phyloP scores from a whole-genome alignment of 2,797 vertebrate genomes.

The Danio aesculapii region DNA sequence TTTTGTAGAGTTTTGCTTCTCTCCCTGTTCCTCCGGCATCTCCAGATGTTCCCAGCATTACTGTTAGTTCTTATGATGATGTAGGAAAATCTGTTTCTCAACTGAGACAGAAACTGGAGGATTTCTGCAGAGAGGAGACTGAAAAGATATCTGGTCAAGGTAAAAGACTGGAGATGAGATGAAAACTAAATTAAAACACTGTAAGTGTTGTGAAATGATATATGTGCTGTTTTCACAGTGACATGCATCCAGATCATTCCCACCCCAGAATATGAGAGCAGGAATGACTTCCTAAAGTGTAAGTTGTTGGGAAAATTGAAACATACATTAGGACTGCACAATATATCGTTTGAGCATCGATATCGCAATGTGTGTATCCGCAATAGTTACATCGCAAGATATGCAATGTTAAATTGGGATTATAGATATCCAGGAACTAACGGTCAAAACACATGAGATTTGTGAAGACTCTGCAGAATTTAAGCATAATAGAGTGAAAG shows the following conservation, averaged over 20 bases:
- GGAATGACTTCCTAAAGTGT: neutral
- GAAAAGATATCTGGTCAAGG: neutral
- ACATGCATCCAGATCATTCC: constrained; percentile 4
- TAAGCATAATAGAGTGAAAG: too few species aligned
- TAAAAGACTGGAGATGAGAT: too few species aligned
- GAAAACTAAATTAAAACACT: too few species aligned
- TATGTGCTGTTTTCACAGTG: neutral
- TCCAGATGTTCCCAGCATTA: neutral
- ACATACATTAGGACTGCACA: too few species aligned
- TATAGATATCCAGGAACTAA: too few species aligned
- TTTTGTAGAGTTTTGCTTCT: neutral
- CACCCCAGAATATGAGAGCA: neutral
- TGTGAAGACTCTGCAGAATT: too few species aligned
- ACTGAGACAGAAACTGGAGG: neutral
- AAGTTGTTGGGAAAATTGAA: neutral
- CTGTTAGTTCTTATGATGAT: neutral
- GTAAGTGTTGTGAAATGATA: neutral
- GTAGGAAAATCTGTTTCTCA: neutral
- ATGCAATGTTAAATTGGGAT: too few species aligned
- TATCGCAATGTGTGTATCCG: too few species aligned
- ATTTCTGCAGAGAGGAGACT: neutral
- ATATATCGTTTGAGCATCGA: too few species aligned
- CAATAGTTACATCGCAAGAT: too few species aligned
- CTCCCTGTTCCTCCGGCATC: neutral
- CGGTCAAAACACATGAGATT: too few species aligned